A percentile compares a stretch with the other conserved stretches of the same genome.
These are phyloP conservation scores for Stenodema calcarata DNA, from an alignment of 2,888 invertebrate species.

Conservation along the genomic window DNA sequence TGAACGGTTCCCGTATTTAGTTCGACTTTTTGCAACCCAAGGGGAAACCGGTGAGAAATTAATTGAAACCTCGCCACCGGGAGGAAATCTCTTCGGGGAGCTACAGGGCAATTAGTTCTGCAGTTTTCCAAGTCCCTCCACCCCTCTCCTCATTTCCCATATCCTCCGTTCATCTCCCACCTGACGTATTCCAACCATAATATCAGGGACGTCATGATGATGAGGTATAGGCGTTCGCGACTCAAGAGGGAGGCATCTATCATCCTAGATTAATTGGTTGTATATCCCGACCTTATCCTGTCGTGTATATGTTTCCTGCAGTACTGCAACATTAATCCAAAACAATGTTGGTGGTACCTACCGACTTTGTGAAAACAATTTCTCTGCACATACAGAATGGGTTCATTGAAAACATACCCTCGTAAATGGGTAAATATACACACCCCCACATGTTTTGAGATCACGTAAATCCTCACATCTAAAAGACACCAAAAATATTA, in stretches of 20 bases:
- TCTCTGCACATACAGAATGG: too few relatives aligned
- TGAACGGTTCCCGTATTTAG: background rate
- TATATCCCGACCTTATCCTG: background rate
- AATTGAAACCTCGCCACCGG: background rate
- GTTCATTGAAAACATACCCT: too few relatives aligned
- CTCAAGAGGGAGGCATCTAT: slow-evolving; percentile 19
- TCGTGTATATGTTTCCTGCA: background rate
- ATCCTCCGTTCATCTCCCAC: background rate
- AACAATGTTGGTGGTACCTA: too few relatives aligned
- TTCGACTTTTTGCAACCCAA: background rate
- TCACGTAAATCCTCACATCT: too few relatives aligned
- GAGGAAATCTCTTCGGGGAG: background rate
- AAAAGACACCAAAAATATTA: too few relatives aligned
- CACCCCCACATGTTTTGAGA: too few relatives aligned
- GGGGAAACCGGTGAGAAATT: background rate
- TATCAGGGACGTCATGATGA: background rate
- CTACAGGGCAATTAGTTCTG: background rate
- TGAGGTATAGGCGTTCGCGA: slow-evolving; percentile 7
- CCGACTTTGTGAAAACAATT: too few relatives aligned
- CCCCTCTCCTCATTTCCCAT: background rate
- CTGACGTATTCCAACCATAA: background rate
- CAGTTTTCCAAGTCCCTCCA: background rate
- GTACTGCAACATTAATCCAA: too few relatives aligned
- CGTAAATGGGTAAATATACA: too few relatives aligned
- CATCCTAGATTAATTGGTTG: slow-evolving; percentile 8